Base-by-base conservation (phyloP, 2,797 vertebrate species). In the Melanotaenia trifasciata region DNA sequence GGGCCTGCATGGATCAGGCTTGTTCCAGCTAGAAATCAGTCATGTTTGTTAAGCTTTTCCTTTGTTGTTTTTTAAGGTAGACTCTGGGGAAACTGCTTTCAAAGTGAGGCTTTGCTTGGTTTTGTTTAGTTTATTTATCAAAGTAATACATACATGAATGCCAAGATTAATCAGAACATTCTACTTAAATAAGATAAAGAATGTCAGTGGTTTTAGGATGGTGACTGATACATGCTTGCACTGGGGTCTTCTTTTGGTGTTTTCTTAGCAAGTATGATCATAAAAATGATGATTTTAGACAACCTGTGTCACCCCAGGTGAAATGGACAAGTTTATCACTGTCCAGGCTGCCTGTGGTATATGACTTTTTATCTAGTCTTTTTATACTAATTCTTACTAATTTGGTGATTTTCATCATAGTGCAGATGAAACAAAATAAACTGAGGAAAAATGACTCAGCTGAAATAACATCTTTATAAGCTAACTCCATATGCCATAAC, bases 401-500 rank as follows among this genome's bases (percentile, higher is more conserved):
- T 22, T 8, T 9, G 22, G 22, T 24, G 3, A 53, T 6, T 43
- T 43, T 43, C 14, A 43, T 43, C 16, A 16, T 18, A 14, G 14
- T 43, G 5, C 14, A 40, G 12, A 16, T 43, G 40, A 43, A 43
- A 43, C 40, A 5, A 54, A 26, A 54, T 12, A 51, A 8, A 56
- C 36, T 24, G 18, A 40, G 13, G 24, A 62, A 54, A 13, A 79
- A 56, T 68, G 66, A 58, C 62, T 74, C 50, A 24, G 32, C 18
- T 54, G 50, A 74, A 71, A 78, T 68, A 38, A n/a, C 33, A 80
- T 62, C 68, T 22, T n/a, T 43, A 43, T 33, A 30, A 36, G 28
- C 70, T 70, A 59, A 32, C 36, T 75, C 81, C 78, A 43, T 43
- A 87, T 88, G 84, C 77, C 59, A 36, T 30, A 51, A 74, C 30